A percentile compares a stretch with the other conserved stretches of the same genome.
Conservation (phyloP, 1,140 invertebrate genomes). For the Proctacanthus coquilletti region DNA sequence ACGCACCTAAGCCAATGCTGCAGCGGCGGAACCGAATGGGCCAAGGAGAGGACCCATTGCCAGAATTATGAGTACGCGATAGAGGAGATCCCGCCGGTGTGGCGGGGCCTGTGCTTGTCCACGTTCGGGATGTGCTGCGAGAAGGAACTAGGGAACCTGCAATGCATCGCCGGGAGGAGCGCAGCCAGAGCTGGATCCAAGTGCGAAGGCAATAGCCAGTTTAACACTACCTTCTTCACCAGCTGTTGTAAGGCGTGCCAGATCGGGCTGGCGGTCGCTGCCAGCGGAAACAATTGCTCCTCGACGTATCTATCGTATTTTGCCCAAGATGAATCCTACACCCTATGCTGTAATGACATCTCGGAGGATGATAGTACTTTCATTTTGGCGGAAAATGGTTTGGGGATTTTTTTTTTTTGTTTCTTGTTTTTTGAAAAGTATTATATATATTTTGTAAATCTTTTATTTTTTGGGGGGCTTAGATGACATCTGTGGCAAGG, state of each 20-base stretch:
- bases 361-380: constrained; percentile 12
- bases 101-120: constrained; percentile 22
- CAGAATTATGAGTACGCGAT: constrained; percentile 11
- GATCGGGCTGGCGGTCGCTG: constrained; percentile 23
- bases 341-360: constrained; percentile 15
- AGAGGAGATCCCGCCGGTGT: constrained; percentile 14
- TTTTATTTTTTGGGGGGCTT: constrained; percentile 21
- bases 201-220: constrained; percentile 9
- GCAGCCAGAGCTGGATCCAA: constrained; percentile 18
- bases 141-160: constrained; percentile 12
- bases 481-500: constrained; percentile 47
- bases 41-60: constrained; percentile 12
- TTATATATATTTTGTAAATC: no score
- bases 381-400: constrained; percentile 9
- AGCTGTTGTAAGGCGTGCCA: constrained; percentile 25
- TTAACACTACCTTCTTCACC: constrained; percentile 12
- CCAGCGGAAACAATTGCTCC: constrained; percentile 18
- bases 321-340: constrained; percentile 18
- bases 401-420: no score
- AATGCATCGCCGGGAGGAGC: constrained; percentile 17
- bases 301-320: constrained; percentile 18
- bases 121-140: constrained; percentile 25
- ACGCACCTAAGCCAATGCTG: constrained; percentile 24
- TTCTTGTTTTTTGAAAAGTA: no score
- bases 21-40: constrained; percentile 16